Evolutionary conservation across 2,113 vertebrate species (phyloP), one percentile per base, ranked within the genome.

Genomic region (Pavo muticus): DNA sequence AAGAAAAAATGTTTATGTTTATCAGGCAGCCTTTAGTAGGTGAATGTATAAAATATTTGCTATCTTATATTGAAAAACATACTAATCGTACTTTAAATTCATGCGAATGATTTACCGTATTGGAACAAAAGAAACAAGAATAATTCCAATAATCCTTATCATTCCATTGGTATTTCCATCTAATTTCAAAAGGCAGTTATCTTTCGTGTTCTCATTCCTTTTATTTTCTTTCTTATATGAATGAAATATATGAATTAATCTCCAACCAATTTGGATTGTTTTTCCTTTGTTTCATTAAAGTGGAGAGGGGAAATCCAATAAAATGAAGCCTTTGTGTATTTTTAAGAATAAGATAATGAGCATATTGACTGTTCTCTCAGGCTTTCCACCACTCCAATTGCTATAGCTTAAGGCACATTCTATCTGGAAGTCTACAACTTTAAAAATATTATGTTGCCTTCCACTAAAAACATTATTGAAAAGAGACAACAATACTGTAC

Each of bases 11-110:
- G 19, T 56, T 76, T 3, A 30, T 48, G 4, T 2, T 78, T 82
- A 16, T 42, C 16, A 78, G 76, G 56, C 1, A 23, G 0, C 0
- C 7, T 80, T 54, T 84, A 47, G 6, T 57, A 12, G 83, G 5
- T 40, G 84, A 47, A 8, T 12, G 5, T 2, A 67, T 21, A 61
- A 84, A 88, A 71, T 45, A 12, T 2, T 68, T 88, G 27, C 29
- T 18, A 44, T 40, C 8, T 76, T 21, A 61, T 73, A 57, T 45
- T 25, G 76, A 9, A 30, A 91, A 73, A 10, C 8, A 23, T 44
- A 14, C 1, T 47, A 52, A 64, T 12, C 29, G 45, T 14, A 1
- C 1, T 57, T 71, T 71, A 45, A 60, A 2, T 56, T 73, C 69
- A 63, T 67, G 40, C 2, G n/a, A 2, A 10, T 23, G 3, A n/a